Base-by-base conservation (phyloP, 2,113 vertebrate genomes). In the Meriones unguiculatus region DNA sequence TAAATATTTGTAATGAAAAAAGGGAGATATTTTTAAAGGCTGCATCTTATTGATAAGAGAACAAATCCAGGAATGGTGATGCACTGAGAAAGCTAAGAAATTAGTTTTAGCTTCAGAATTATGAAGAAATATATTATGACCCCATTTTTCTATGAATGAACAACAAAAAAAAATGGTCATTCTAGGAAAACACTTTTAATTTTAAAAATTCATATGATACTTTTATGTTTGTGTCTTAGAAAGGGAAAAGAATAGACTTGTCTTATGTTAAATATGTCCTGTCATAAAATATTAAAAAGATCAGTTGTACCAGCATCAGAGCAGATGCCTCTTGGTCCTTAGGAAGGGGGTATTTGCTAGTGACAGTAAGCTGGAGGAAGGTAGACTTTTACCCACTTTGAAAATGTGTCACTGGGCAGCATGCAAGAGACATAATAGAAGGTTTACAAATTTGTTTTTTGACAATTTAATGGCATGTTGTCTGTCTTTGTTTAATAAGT, bases 1-100 rank as follows among this genome's bases (percentile, higher is more conserved):
- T 91, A 72, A 85, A 15, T 93, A 54, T 62, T 85, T 12, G 18
- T 89, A 22, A 52, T 89, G 54, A 72, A 77, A 89, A 69, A 93
- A 89, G 91, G 24, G 12, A 65, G 82, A 82, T 87, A 28, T 54
- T 30, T 75, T 95, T 93, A 12, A 91, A 82, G 30, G 38, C 69
- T 75, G 30, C 3, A 35, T 59, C 20, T 3, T 52, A 72, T 32
- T n/a, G 38, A 11, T 62, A 22, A 95, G 10, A 13, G 89, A 57
- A 41, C 3, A 90, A 22, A 72, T 6, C 35, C 32, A 57, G 35
- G 35, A n/a, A 38, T 10, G 11, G 32, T 25, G 12, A 4, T 87
- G 12, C 46, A 72, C 59, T 69, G 35, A 54, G 67, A 6, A 87
- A 72, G 22, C 7, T 28, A 12, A 72, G 18, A 7, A 25, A 54